Evolutionary conservation across 2,888 invertebrate genomes (phyloP).

Genomic region (Coecobrya sp.): DNA sequence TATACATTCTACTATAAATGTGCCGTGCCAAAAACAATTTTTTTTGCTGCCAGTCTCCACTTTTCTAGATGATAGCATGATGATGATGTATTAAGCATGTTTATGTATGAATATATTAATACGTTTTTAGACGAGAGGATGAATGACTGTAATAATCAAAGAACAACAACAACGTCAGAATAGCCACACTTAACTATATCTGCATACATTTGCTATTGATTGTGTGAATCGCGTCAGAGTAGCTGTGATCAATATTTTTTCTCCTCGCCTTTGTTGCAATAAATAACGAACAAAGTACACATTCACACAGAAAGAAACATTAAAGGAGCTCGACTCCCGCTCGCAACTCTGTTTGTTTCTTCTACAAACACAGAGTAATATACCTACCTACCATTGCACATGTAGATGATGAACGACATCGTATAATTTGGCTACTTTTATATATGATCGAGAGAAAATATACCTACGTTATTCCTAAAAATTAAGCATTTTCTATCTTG

Average conservation of each 20-base stretch:
- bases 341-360: neutral
- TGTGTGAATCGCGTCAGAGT: conserved; percentile 19
- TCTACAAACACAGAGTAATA: neutral
- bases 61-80: neutral
- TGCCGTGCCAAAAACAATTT: neutral
- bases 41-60: neutral
- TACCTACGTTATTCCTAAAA: neutral
- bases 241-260: conserved; percentile 24
- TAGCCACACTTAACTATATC: neutral
- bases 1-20: neutral
- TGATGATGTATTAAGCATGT: too few species aligned
- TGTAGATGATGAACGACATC: neutral
- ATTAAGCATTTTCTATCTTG: neutral
- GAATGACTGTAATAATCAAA: neutral
- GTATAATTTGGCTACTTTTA: too few species aligned
- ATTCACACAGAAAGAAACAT: neutral
- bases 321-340: neutral
- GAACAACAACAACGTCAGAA: neutral
- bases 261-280: neutral
- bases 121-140: too few species aligned
- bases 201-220: conserved; percentile 20
- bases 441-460: neutral
- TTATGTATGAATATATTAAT: neutral
- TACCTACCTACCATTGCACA: neutral
- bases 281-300: neutral